Evolutionary conservation across 2,113 vertebrate genomes (phyloP), one percentile per base, ranked within the genome.

Genomic region (Centropristis striata): DNA sequence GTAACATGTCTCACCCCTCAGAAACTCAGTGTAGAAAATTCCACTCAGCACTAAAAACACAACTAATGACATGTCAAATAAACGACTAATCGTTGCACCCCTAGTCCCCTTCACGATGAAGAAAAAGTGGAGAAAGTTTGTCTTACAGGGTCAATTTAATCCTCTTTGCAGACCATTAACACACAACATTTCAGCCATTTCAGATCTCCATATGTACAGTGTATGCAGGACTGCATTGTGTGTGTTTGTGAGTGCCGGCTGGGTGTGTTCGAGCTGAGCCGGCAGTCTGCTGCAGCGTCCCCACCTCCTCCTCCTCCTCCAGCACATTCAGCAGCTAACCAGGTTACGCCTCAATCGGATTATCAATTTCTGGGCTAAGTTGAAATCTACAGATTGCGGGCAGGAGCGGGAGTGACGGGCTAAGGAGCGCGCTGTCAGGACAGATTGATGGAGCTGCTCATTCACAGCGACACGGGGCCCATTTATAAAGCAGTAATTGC

Each of bases 401-500:
- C 89, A 84, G 93, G 91, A 95, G 93, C 91, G 69, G 91, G 94
- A 94, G 94, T 95, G 96, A 96, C 95, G 95, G 95, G 90, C 92
- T 96, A 95, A 96, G 93, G 91, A 93, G 91, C 82, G 54, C 70
- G 85, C 92, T 95, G 93, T 95, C 94, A 93, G 85, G 23, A 0
- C 93, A 94, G 96, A 96, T 95, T 95, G 95, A 97, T 97, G 95
- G 94, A 90, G 76, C 90, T 51, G 72, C 94, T 96, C 95, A 97
- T 96, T 94, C 89, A 66, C 92, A 90, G 89, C 80, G 96, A 96
- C 95, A 93, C 88, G 75, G 84, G 85, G 63, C 86, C 93, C 96
- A 96, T 97, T 96, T 96, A 96, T 96, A 96, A 96, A 90, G 94
- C 94, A 92, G 95, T 97, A 96, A 96, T 94, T 96, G 95, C 90